Evolutionary conservation across 2,113 vertebrate species (phyloP), one percentile per base, ranked within the genome.

Genomic region (Artemisiospiza belli): DNA sequence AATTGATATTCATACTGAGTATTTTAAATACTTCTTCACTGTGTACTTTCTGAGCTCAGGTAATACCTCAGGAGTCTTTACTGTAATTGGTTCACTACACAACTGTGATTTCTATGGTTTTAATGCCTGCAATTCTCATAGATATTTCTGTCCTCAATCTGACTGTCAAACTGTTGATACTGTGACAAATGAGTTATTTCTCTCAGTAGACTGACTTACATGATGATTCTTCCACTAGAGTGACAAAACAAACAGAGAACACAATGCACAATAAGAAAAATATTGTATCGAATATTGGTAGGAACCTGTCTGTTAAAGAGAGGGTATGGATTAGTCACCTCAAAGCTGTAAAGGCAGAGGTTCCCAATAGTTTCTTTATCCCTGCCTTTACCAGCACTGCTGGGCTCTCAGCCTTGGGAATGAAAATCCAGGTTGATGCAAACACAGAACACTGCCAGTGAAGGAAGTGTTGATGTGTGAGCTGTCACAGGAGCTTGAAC

Each of bases 21-120:
- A 67, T 88, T 95, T 88, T 92, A 95, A 95, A 89, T 84, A 67
- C 55, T 83, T 87, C 28, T 76, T 88, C 63, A 67, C 17, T 88
- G 67, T 80, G 51, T 95, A 81, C 68, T 88, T 88, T 95, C 55
- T 85, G 63, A 93, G 55, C 30, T 88, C 55, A 84, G 64, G 35
- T 77, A 87, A 69, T 74, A 73, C 21, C 82, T 92, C 85, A 69
- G 39, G 74, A 82, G 82, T 46, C 47, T 85, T 95, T 74, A 59
- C 15, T 46, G 63, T 73, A 89, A 87, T 89, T 82, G 64, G 13
- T 83, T 95, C 72, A 74, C 70, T 80, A 80, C n/a, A 88, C 55
- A 95, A 44, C 59, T 67, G 51, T 63, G 67, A 75, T 79, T 91
- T 89, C 43, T 80, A 5, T 59, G 90, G 63, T 91, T 91, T 79